These are phyloP conservation scores for Pemphigus obesinymphae DNA, from an alignment of 1,140 invertebrate genomes.

Conservation along the genomic window DNA sequence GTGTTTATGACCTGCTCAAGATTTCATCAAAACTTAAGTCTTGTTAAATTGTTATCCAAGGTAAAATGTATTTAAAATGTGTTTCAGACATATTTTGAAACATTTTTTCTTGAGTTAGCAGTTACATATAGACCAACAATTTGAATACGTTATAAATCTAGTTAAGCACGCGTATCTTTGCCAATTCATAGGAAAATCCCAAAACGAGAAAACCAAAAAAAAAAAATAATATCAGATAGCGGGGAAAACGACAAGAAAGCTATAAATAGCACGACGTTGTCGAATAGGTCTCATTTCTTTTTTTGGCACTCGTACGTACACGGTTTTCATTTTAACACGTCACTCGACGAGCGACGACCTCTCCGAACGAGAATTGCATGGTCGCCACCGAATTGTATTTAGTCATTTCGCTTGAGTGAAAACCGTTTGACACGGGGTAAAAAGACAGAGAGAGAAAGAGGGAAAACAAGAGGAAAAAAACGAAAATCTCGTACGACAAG, in stretches of 20 bases:
- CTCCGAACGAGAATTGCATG: neutral
- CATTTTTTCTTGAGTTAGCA: no score
- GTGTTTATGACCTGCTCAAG: no score
- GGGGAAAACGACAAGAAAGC: neutral
- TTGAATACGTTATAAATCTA: no score
- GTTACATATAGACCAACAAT: no score
- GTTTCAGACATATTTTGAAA: no score
- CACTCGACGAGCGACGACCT: neutral
- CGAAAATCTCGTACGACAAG: neutral
- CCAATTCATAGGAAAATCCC: no score
- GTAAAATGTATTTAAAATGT: no score
- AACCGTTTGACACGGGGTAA: neutral
- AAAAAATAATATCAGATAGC: no score
- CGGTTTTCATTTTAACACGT: conserved; percentile 23
- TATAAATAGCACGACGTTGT: neutral
- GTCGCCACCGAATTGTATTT: neutral
- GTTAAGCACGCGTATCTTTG: no score
- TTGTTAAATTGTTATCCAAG: no score
- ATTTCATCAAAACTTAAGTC: no score
- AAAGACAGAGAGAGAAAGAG: neutral
- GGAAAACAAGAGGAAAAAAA: neutral
- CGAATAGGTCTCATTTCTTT: neutral
- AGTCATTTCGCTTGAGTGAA: neutral
- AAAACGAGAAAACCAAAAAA: no score
- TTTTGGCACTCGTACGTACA: neutral